These are phyloP conservation scores for Forbesichthys papilliferus DNA, from an alignment of 2,113 vertebrate species.

Conservation along the genomic window DNA sequence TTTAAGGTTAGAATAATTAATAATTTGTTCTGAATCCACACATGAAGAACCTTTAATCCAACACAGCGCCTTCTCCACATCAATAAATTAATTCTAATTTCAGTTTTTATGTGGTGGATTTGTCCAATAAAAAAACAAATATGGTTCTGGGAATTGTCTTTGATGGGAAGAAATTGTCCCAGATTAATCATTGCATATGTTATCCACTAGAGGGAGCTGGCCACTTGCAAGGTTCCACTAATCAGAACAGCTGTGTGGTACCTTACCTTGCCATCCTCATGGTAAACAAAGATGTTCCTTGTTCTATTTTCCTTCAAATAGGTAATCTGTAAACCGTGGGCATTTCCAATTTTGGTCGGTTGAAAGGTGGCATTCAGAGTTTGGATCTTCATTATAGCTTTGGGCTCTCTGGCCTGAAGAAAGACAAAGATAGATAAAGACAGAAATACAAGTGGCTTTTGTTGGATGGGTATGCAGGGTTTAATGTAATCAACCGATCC, in stretches of 20 bases:
- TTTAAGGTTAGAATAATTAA: too few relatives aligned
- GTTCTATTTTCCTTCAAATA: slow-evolving; percentile 97
- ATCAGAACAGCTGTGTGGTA: neutral
- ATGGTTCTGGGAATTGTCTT: too few relatives aligned
- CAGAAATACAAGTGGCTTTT: neutral
- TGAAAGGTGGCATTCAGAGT: slow-evolving; percentile 93
- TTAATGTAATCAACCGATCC: too few relatives aligned
- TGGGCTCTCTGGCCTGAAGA: slow-evolving; percentile 91
- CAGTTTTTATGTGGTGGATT: too few relatives aligned
- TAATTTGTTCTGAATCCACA: too few relatives aligned
- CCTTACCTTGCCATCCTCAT: slow-evolving; percentile 93
- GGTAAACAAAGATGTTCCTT: slow-evolving; percentile 95
- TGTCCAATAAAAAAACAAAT: too few relatives aligned
- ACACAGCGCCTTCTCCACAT: too few relatives aligned
- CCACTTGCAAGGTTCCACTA: too few relatives aligned
- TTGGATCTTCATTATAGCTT: slow-evolving; percentile 91
- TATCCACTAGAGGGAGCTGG: slow-evolving; percentile 37
- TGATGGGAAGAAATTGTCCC: neutral
- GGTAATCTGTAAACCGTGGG: slow-evolving; percentile 91
- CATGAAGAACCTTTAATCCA: too few relatives aligned
- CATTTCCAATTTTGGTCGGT: slow-evolving; percentile 88
- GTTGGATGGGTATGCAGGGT: too few relatives aligned
- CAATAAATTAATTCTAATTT: too few relatives aligned
- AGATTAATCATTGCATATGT: slow-evolving; percentile 7
- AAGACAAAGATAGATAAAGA: neutral